A percentile compares a stretch with the other conserved stretches of the same genome.
Evolutionary conservation across 1,140 invertebrate genomes (phyloP).

Genomic region (Drosophila kurseongensis): DNA sequence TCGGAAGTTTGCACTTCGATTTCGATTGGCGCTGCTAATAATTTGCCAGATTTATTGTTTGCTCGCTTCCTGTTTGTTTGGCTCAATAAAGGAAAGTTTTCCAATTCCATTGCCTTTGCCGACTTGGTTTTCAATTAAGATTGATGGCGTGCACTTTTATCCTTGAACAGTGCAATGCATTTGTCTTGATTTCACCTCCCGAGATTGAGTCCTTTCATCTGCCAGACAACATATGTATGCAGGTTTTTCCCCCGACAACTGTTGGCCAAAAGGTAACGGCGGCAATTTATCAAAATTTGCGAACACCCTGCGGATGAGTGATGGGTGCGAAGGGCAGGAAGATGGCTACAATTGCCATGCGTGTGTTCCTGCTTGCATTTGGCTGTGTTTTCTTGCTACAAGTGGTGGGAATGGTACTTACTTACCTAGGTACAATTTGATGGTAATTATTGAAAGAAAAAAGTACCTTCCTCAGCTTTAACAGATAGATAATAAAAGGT

Average conservation of each 20-base stretch:
- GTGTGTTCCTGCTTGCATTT: conserved; percentile 54
- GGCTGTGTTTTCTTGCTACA: conserved; percentile 13
- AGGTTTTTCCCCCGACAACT: conserved; percentile 2
- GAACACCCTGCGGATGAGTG: conserved; percentile 25
- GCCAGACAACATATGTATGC: conserved; percentile 42
- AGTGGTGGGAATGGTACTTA: not conserved
- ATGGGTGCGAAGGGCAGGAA: conserved; percentile 12
- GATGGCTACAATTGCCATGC: conserved; percentile 66
- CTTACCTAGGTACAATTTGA: not conserved
- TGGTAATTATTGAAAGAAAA: not conserved
- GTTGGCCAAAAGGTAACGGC: conserved; percentile 63
- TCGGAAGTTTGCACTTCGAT: conserved; percentile 50
- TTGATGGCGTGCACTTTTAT: conserved; percentile 40
- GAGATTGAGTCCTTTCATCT: conserved; percentile 50
- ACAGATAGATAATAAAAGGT: too few species aligned
- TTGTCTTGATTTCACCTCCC: conserved; percentile 75
- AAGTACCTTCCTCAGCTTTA: not conserved
- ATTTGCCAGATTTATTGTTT: conserved; percentile 70
- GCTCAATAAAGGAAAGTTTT: conserved; percentile 34
- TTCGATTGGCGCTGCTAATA: conserved; percentile 62
- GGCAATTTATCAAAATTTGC: conserved; percentile 83
- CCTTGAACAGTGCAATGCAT: conserved; percentile 40
- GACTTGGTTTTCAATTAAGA: conserved; percentile 41
- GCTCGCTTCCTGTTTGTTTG: conserved; percentile 36
- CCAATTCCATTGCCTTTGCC: conserved; percentile 23